Base-by-base conservation (phyloP, 2,888 invertebrate species). In the Gari tellinella region DNA sequence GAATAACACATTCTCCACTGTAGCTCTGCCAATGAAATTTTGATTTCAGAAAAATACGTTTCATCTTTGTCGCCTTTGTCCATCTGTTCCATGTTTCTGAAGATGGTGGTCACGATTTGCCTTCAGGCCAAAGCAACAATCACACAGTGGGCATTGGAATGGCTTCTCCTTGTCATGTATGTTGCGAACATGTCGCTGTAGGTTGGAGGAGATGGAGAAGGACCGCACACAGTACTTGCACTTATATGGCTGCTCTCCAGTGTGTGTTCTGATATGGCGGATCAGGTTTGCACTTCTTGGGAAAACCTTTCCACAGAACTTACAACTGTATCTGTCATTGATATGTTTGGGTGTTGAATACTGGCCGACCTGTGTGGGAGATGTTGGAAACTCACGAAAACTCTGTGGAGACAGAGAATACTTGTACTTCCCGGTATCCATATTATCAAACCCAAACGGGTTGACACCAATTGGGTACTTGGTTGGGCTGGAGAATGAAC, bases 211-310 rank as follows among this genome's bases (percentile, higher is more conserved):
- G 87, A 99, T 99, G 85, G 97, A 98, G 93, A 99, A 99, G 15
- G 97, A 97, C 1, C 99, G 94, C 91, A 99, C 98, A 93, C 99
- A 99, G 93, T 98, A 99, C 91, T 98, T 96, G 93, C 99, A 99
- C 67, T 90, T 90, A 80, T 92, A 92, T 0, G 92, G 92, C 78
- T 92, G 92, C 90, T 99, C 99, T 10, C 99, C 99, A 0, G 99
- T 99, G 92, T 99, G 99, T 0, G 99, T 99, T 43, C 99, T 94
- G 73, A 99, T 93, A 91, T 99, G 99, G 4, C 99, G 94, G 0
- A 99, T 99, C 72, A 99, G 93, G 91, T 99, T 99, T 0, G 99
- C 99, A 31, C 98, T 98, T 5, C 99, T 94, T 0, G 99, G 99
- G 92, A 99, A 99, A 0, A 98, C 96, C 91, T 99, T 92, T 23